These are phyloP conservation scores for Parascotia fuliginaria DNA, from an alignment of 2,888 invertebrate genomes.

Conservation along the genomic window DNA sequence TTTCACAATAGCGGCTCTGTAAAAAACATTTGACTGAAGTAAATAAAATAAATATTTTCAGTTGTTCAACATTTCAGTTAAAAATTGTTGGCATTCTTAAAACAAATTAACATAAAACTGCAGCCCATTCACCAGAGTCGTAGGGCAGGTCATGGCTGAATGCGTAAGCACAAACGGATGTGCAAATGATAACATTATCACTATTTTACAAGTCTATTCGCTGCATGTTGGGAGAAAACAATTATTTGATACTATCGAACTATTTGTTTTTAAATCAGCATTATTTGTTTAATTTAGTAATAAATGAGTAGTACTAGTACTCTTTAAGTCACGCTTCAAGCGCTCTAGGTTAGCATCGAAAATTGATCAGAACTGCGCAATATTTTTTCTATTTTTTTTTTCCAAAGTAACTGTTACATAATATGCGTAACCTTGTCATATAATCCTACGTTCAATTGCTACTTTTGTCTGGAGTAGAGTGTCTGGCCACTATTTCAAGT, in stretches of 20 bases:
- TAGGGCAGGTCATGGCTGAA: constrained; percentile 83
- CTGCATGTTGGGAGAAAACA: constrained; percentile 42
- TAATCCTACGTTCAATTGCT: constrained; percentile 42
- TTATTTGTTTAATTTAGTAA: too few relatives aligned
- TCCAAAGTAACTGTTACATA: constrained; percentile 16
- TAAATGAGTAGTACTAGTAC: too few relatives aligned
- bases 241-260: constrained; percentile 41
- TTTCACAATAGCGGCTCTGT: not conserved
- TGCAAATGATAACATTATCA: constrained; percentile 77
- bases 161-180: constrained; percentile 80
- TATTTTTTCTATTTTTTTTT: constrained; percentile 3
- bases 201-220: constrained; percentile 53
- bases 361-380: too few relatives aligned
- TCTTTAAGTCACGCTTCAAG: too few relatives aligned
- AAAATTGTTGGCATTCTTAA: constrained; percentile 31
- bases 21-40: not conserved
- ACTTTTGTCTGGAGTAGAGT: constrained; percentile 56
- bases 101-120: constrained; percentile 60
- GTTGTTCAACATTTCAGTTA: constrained; percentile 8
- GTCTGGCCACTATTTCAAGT: constrained; percentile 68
- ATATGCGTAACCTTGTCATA: constrained; percentile 36
- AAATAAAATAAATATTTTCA: constrained; percentile 2
- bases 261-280: too few relatives aligned
- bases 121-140: constrained; percentile 67
- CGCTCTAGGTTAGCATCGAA: too few relatives aligned